Evolutionary conservation across 30 jellyfish, hydroid and myxozoan species (phyloP), one percentile per base, ranked within the genome.

Genomic region (Nemopilema nomurai): DNA sequence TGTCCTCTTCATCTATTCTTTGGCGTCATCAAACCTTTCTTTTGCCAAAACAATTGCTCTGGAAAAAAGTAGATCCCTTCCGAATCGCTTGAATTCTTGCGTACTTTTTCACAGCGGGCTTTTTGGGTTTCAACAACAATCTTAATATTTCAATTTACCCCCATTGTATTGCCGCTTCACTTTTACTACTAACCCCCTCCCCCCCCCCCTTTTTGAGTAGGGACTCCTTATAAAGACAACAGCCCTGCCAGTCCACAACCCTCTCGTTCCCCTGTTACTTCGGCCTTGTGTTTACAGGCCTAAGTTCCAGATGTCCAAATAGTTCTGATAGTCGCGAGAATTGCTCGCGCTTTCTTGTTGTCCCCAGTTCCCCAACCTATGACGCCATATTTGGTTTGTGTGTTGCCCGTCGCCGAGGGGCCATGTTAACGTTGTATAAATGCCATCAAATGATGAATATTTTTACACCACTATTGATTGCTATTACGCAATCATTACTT

Each of bases 401-500:
- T 19, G 22, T 33, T 21, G 83, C 23, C 6, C 23, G 18, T 32
- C 65, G 25, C 67, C 18, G 81, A 41, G 52, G 41, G 81, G 22
- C 81, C 51, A 29, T 68, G 74, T 65, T 67, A 68, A 16, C 75
- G 66, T 57, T 9, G 53, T 18, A 17, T 19, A 41, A 74, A 31
- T 76, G 62, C 64, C 89, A 79, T 33, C 64, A 28, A 57, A 79
- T 51, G 80, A 49, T 79, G 81, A 70, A 21, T 67, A 79, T 79
- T 79, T 79, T 79, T 79, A 62, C 50, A 79, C 68, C 33, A 22
- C 62, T 75, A 27, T 30, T 29, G 26, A 77, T 77, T 79, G 89
- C 89, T 79, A 78, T 64, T 50, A 79, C 76, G 89, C 89, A 68
- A 79, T 79, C 17, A 71, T 79, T 79, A 79, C 71, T 67, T 79